Evolutionary conservation across 1,140 invertebrate genomes (phyloP).

Genomic region (Sweltsa coloradensis): DNA sequence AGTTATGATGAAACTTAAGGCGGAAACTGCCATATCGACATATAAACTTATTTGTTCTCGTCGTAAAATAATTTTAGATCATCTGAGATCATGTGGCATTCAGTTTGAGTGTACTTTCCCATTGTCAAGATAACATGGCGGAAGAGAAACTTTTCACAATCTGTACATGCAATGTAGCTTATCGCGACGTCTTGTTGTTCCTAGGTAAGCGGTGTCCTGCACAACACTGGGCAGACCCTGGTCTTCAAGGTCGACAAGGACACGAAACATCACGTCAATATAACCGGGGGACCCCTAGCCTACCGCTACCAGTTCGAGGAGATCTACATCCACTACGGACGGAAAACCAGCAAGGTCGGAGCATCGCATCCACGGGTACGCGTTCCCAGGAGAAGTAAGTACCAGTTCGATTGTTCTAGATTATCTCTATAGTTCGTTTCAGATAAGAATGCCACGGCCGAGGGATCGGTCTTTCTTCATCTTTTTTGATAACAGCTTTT

Average conservation of each 20-base stretch:
- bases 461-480: no score
- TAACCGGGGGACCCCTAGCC: slow-evolving; percentile 88
- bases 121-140: no score
- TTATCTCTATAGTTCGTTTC: background rate
- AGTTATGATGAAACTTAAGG: no score
- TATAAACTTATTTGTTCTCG: no score
- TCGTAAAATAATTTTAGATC: no score
- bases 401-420: slow-evolving; percentile 14
- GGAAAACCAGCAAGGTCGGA: slow-evolving; percentile 79
- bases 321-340: slow-evolving; percentile 90
- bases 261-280: slow-evolving; percentile 73
- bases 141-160: no score
- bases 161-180: no score
- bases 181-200: slow-evolving; percentile 24
- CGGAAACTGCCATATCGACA: no score
- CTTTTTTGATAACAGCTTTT: no score
- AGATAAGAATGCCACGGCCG: no score
- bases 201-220: slow-evolving; percentile 73
- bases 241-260: slow-evolving; percentile 82
- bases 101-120: no score
- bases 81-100: no score
- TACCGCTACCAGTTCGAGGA: slow-evolving; percentile 86
- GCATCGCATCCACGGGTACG: slow-evolving; percentile 82
- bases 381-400: slow-evolving; percentile 90
- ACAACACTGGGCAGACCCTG: slow-evolving; percentile 84